These are phyloP conservation scores for Wiebesia pumilae DNA, from an alignment of 1,140 invertebrate genomes.

Conservation along the genomic window DNA sequence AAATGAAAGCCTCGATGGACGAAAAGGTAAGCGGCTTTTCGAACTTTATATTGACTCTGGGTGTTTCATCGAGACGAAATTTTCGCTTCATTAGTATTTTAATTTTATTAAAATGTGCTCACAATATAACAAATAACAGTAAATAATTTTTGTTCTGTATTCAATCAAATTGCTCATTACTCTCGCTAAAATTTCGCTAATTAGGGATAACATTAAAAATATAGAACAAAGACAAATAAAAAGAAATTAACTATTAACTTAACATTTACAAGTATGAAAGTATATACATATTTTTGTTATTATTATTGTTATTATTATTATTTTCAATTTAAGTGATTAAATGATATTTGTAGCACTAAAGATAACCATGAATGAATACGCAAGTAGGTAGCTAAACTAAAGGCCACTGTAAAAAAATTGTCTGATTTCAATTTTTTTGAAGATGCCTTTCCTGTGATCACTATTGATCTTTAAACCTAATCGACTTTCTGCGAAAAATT, in stretches of 20 bases:
- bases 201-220: no score
- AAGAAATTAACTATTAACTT: no score
- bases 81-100: background rate
- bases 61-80: conserved; percentile 28
- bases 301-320: background rate
- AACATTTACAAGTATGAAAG: no score
- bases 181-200: background rate
- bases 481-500: conserved; percentile 45
- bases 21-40: conserved; percentile 49
- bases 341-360: background rate
- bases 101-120: background rate
- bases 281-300: background rate
- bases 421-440: conserved; percentile 9
- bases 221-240: no score
- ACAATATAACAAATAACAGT: background rate
- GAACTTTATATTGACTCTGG: conserved; percentile 50
- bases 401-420: background rate
- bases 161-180: background rate
- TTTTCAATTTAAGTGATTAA: background rate
- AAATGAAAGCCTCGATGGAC: conserved; percentile 35
- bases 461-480: conserved; percentile 27
- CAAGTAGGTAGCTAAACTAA: background rate
- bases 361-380: background rate
- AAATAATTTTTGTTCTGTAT: background rate
- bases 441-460: conserved; percentile 24